These are phyloP conservation scores for Muscina levida DNA, from an alignment of 2,888 invertebrate genomes.

Conservation along the genomic window DNA sequence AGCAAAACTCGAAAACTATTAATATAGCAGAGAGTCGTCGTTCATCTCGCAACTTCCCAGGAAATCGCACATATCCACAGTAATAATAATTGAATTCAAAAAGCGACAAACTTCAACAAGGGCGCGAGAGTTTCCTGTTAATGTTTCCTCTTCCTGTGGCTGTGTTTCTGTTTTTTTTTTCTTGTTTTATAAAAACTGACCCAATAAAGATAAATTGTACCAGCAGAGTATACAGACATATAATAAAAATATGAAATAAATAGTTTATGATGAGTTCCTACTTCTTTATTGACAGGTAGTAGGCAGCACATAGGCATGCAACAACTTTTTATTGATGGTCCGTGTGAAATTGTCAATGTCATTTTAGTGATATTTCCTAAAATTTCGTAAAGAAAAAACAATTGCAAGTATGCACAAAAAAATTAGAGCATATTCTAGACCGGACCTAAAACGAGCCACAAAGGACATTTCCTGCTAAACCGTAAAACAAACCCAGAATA, in stretches of 20 bases:
- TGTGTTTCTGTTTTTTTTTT: too few species aligned
- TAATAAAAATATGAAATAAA: neutral
- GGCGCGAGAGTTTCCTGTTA: conserved; percentile 33
- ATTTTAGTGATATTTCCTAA: too few species aligned
- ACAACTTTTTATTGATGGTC: neutral
- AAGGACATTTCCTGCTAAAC: conserved; percentile 36
- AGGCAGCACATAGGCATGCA: too few species aligned
- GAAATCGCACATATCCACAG: conserved; percentile 19
- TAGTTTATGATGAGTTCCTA: conserved; percentile 19
- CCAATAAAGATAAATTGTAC: conserved; percentile 35
- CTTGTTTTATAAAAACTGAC: neutral
- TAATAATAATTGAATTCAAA: conserved; percentile 28
- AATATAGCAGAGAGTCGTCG: too few species aligned
- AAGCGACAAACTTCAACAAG: conserved; percentile 24
- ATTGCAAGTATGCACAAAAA: conserved; percentile 40
- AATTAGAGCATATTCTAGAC: conserved; percentile 53
- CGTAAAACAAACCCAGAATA: conserved; percentile 66
- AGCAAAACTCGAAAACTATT: too few species aligned
- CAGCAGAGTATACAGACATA: neutral
- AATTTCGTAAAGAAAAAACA: conserved; percentile 46
- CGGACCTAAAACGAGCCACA: neutral
- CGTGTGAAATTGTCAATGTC: conserved; percentile 4
- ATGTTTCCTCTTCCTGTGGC: too few species aligned
- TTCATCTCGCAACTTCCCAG: neutral
- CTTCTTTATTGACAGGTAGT: conserved; percentile 17